Base-by-base conservation (phyloP, 2,888 invertebrate genomes). In the Synergus itoensis region DNA sequence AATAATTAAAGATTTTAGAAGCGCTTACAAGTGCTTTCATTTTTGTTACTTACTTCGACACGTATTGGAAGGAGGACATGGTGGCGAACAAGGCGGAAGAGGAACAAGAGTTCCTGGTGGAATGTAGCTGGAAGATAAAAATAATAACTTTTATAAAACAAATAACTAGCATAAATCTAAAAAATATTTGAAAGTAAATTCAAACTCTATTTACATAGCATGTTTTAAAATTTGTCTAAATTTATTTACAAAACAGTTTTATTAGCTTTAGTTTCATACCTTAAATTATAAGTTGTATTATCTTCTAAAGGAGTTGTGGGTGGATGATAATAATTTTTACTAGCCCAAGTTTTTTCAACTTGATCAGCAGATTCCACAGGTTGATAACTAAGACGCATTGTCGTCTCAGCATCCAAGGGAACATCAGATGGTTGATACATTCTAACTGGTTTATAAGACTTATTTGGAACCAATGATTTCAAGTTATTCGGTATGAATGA, bases 241-340 rank as follows among this genome's bases (percentile, higher is more conserved):
- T 12, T 43, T 36, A 48, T 48, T 36, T 16, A 57, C 41, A 63
- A 53, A 28, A 53, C 21, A 18, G n/a, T 11, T 62, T 62, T 4
- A 62, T 14, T 73, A 48, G 14, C 9, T 45, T 53, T 57, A 36
- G 63, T 67, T 64, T 79, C 60, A 11, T 94, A 95, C 84, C 95
- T 95, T 67, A 94, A 92, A 64, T 93, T 93, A 87, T 95, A 94
- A 0, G 95, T 91, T 0, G 95, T 95, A 45, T 94, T 94, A 79
- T 93, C 94, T 83, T 95, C 93, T 90, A 93, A 92, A 43, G 92
- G 85, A 21, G 90, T 86, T 16, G 89, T 88, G 1, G 93, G 93
- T 5, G 91, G 92, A 41, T 89, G 88, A 83, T 92, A 93, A 57
- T 88, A 86, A 0, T 87, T 87, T 79, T 90, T 92, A 16, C 88